These are phyloP conservation scores for Fregetta grallaria DNA, from an alignment of 2,113 vertebrate genomes.

Conservation along the genomic window DNA sequence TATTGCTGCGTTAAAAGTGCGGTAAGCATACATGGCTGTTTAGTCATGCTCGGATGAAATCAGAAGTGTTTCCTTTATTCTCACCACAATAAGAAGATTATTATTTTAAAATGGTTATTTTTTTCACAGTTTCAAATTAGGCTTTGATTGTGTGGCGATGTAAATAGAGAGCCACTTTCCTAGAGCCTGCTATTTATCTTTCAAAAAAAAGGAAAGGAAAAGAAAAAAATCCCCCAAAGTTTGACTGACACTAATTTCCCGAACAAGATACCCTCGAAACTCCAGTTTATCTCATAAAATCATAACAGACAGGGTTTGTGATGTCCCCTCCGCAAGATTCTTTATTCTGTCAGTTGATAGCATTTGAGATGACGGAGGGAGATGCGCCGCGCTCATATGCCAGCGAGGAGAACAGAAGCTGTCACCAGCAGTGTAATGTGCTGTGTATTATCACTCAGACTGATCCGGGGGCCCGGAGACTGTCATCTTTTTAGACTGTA, in stretches of 20 bases:
- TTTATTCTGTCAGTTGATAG: slow-evolving; percentile 96
- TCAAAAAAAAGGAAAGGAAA: not conserved
- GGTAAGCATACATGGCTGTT: not conserved
- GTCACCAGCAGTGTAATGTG: slow-evolving; percentile 89
- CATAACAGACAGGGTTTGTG: slow-evolving; percentile 97
- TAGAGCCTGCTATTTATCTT: slow-evolving; percentile 80
- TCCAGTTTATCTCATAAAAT: slow-evolving; percentile 92
- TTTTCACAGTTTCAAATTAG: not conserved
- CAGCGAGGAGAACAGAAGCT: slow-evolving; percentile 89
- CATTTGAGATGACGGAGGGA: slow-evolving; percentile 93
- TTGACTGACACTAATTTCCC: slow-evolving; percentile 99
- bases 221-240: slow-evolving; percentile 81
- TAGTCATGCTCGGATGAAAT: not conserved
- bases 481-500: slow-evolving; percentile 95
- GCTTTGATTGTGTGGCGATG: not conserved
- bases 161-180: slow-evolving; percentile 54
- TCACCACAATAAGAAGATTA: not conserved
- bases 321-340: slow-evolving; percentile 89
- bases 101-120: not conserved
- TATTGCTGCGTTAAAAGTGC: not conserved
- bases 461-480: slow-evolving; percentile 87
- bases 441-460: slow-evolving; percentile 93
- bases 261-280: slow-evolving; percentile 91
- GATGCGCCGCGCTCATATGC: slow-evolving; percentile 85
- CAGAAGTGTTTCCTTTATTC: not conserved